Base-by-base conservation (phyloP, 1,140 invertebrate genomes). In the Cydia strobilella region DNA sequence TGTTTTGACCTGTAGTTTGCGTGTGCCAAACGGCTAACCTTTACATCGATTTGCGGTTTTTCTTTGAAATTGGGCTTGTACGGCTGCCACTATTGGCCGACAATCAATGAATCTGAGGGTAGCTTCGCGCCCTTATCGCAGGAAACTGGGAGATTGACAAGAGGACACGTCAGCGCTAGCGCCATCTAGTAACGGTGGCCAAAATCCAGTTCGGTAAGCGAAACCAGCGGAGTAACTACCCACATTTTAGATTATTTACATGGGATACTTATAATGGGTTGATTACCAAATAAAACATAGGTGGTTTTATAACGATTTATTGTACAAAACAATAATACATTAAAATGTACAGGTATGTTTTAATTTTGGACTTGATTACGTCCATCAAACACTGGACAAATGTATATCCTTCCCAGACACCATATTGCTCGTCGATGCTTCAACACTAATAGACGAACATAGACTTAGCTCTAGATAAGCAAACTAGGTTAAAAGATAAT, bases 271-370 rank as follows among this genome's bases (percentile, higher is more conserved):
- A 45, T 45, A 4, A 3, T 45, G 3, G 54, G 23, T 59, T 20
- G 65, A 27, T 27, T 27, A 75, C 66, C 45, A 76, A 87, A 87
- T 85, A 74, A 90, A 90, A 90, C 83, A 85, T 73, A 66, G 84
- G 54, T 90, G 82, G 82, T 93, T 93, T 93, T 93, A 93, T 93
- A 93, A 93, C 92, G 90, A 92, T 93, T 93, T 93, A 93, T 93
- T 93, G 90, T 93, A 93, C 92, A 93, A 93, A 93, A 93, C 93
- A 93, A 93, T 93, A 93, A 93, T 93, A 93, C 92, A 93, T 93
- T 93, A 93, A 93, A 93, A 93, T 93, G 91, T 93, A 93, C 93
- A 93, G 93, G 93, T 93, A 93, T 93, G 90, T 92, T 93, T 92
- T 90, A 89, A 90, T 90, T 90, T 89, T 89, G 91, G 92, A 93